phyloP scores from a whole-genome alignment of 2,113 vertebrate genomes.

The Tauraco erythrolophus region DNA sequence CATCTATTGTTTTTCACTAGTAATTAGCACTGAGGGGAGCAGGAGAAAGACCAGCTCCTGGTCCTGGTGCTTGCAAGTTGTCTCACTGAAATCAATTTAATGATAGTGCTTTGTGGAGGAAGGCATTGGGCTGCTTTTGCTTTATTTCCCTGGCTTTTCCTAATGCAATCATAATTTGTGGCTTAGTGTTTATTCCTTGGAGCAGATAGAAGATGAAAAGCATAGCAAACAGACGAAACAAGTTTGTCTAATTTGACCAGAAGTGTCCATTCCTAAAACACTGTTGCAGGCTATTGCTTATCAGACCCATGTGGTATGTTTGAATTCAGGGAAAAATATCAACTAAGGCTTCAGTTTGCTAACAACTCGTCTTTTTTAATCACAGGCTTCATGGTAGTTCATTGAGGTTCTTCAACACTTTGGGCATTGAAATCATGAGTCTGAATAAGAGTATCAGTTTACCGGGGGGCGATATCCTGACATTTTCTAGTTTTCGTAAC shows the following conservation, averaged over 20 bases:
- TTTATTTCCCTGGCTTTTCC: background rate
- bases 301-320: background rate
- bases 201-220: background rate
- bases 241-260: background rate
- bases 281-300: background rate
- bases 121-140: background rate
- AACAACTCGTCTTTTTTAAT: background rate
- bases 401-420: background rate
- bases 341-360: background rate
- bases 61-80: background rate
- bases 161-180: background rate
- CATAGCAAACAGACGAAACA: background rate
- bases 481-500: background rate
- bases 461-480: background rate
- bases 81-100: conserved; percentile 37
- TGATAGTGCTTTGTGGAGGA: background rate
- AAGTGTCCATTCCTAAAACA: background rate
- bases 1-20: background rate
- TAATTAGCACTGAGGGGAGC: conserved; percentile 14
- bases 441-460: background rate
- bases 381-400: background rate
- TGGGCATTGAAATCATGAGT: background rate
- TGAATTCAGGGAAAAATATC: background rate
- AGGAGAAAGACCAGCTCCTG: background rate
- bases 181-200: background rate